phyloP scores from a whole-genome alignment of 2,113 vertebrate genomes.

The Pygoscelis adeliae region DNA sequence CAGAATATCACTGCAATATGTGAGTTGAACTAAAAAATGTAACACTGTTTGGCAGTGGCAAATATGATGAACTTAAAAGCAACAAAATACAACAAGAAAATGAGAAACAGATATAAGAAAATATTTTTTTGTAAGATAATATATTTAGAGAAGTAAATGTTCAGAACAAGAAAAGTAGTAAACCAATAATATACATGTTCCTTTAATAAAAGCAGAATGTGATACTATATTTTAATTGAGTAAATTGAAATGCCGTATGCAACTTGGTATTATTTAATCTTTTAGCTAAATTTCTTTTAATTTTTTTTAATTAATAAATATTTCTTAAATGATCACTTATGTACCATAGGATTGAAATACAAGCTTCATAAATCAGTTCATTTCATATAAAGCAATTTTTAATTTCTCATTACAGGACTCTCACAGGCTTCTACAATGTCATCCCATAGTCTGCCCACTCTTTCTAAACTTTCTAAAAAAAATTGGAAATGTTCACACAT shows the following conservation, averaged over 20 bases:
- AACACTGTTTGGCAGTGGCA: not conserved
- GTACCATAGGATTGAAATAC: not conserved
- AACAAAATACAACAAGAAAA: not conserved
- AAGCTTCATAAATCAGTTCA: slow-evolving; percentile 2
- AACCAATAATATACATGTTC: not conserved
- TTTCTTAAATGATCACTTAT: not conserved
- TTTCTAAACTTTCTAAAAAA: not conserved
- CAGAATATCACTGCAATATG: not conserved
- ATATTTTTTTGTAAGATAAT: not conserved
- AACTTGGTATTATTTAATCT: slow-evolving; percentile 30
- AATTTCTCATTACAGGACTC: not conserved
- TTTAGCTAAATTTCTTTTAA: not conserved
- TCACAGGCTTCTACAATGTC: not conserved
- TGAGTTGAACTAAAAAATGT: not conserved
- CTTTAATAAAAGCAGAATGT: slow-evolving; percentile 34
- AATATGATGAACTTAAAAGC: not conserved
- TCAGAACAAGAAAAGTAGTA: not conserved
- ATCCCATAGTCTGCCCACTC: not conserved
- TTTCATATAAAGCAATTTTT: not conserved
- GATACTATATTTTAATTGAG: not conserved
- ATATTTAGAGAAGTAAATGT: not conserved
- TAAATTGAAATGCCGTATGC: not conserved
- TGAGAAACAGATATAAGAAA: not conserved
- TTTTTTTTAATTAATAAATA: slow-evolving; percentile 15
- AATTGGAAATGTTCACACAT: not conserved